A percentile compares a stretch with the other conserved stretches of the same genome.
phyloP scores from a whole-genome alignment of 92 coral and sea anemone genomes.

The Phenganax stokvisi region DNA sequence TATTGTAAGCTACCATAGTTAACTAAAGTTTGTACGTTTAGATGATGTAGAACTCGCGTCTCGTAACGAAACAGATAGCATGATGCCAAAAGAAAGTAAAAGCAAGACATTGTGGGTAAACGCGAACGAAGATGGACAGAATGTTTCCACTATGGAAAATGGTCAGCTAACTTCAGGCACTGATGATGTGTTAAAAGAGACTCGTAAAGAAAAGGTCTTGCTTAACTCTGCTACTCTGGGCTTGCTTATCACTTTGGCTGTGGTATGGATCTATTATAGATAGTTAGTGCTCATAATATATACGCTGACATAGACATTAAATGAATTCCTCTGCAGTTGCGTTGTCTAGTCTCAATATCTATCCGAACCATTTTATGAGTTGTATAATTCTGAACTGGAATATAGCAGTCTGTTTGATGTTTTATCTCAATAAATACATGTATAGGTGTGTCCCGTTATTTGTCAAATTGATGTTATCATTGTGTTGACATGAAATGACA shows the following conservation, averaged over 20 bases:
- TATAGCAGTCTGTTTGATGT: no score
- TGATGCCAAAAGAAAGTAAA: slow-evolving; percentile 22
- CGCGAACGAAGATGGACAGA: background rate
- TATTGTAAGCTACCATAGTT: no score
- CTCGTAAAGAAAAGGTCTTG: slow-evolving; percentile 15
- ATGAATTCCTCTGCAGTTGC: no score
- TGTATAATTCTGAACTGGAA: no score
- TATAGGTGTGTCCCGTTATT: no score
- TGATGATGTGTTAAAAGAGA: slow-evolving; percentile 10
- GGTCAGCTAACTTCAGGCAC: slow-evolving; percentile 12
- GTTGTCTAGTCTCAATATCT: no score
- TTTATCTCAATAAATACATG: no score
- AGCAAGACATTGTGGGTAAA: slow-evolving; percentile 17
- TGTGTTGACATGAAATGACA: no score
- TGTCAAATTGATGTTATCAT: no score
- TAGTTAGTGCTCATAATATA: background rate
- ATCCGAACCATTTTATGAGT: no score
- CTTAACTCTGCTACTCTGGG: background rate
- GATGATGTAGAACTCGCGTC: background rate
- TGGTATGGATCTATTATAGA: slow-evolving; percentile 12
- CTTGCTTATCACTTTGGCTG: background rate
- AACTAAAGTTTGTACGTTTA: background rate
- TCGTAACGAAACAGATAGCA: background rate
- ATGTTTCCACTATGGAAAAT: slow-evolving; percentile 13
- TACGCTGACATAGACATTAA: background rate